A percentile compares a stretch with the other conserved stretches of the same genome.
These are phyloP conservation scores for Hemibagrus wyckioides DNA, from an alignment of 2,113 vertebrate species.

Conservation along the genomic window DNA sequence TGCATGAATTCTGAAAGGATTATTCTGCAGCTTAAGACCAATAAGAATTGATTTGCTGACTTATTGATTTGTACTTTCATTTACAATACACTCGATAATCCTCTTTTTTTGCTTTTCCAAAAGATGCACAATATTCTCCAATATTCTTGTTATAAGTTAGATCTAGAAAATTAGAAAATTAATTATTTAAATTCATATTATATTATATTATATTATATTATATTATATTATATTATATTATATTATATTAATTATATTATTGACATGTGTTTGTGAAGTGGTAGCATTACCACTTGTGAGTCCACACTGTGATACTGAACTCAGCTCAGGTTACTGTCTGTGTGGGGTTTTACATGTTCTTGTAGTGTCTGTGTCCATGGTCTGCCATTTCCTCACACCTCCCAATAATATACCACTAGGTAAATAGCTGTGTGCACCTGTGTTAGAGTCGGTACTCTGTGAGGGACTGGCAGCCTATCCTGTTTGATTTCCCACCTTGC, in stretches of 20 bases:
- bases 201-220: not conserved
- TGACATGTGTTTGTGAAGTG: not conserved
- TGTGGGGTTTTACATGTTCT: not conserved
- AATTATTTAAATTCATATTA: not conserved
- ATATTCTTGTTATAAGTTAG: not conserved
- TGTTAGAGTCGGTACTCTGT: not conserved
- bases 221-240: not conserved
- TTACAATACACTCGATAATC: not conserved
- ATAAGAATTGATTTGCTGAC: slow-evolving; percentile 7
- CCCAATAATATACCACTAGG: not conserved
- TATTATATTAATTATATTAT: not conserved
- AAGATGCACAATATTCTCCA: not conserved
- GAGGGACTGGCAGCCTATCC: not conserved
- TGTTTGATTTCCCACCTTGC: not conserved
- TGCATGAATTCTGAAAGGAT: not conserved
- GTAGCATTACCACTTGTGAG: not conserved
- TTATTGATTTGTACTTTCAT: slow-evolving; percentile 18
- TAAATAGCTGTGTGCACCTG: not conserved
- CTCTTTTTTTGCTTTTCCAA: not conserved
- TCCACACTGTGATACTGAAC: not conserved
- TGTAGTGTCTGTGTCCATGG: not conserved
- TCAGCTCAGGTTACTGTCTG: not conserved
- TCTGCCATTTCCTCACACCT: not conserved
- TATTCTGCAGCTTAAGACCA: slow-evolving; percentile 6
- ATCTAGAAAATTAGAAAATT: not conserved